phyloP scores from a whole-genome alignment of 2,888 invertebrate genomes.

The Apodemia hepburni region DNA sequence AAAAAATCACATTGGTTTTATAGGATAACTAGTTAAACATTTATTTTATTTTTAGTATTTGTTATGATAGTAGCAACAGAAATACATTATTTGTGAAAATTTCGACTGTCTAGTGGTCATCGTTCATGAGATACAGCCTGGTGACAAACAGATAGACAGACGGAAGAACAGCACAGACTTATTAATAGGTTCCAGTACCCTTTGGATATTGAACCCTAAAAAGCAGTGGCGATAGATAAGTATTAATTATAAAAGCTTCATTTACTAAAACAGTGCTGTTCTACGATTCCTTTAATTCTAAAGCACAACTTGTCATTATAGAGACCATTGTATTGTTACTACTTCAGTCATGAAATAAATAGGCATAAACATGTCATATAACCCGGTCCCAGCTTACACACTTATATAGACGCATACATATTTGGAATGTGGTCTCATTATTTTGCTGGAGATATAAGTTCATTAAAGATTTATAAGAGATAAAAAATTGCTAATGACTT shows the following conservation, averaged over 20 bases:
- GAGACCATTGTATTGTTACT: conserved; percentile 16
- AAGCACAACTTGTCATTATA: conserved; percentile 9
- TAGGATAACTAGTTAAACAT: too few species aligned
- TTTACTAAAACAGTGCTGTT: neutral
- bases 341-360: conserved; percentile 15
- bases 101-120: too few species aligned
- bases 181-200: too few species aligned
- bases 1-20: too few species aligned
- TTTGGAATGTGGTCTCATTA: conserved; percentile 18
- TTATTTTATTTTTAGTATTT: too few species aligned
- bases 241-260: neutral
- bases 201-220: neutral
- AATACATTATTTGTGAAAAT: too few species aligned
- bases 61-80: too few species aligned
- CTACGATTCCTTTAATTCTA: neutral
- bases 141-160: too few species aligned
- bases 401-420: conserved; percentile 1
- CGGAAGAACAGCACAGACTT: too few species aligned
- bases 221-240: neutral
- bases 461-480: conserved; percentile 16
- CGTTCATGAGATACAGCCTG: too few species aligned
- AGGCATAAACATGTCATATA: conserved; percentile 8
- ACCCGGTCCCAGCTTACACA: conserved; percentile 7
- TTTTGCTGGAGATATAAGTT: conserved; percentile 12
- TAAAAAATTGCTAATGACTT: conserved; percentile 16